Base-by-base conservation (phyloP, 2,113 vertebrate species). In the Notothenia rossii region DNA sequence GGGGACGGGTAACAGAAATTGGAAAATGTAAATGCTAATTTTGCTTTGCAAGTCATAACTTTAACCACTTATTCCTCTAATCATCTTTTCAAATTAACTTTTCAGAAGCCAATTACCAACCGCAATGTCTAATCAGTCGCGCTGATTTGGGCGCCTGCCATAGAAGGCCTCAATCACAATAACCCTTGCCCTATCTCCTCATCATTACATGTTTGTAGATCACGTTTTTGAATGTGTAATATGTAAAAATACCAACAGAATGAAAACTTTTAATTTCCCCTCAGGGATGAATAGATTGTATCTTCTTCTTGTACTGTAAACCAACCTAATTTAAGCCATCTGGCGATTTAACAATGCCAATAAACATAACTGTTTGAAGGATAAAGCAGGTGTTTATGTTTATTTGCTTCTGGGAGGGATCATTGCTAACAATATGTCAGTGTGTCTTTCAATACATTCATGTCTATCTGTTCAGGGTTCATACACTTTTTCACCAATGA, bases 1-100 rank as follows among this genome's bases (percentile, higher is more conserved):
- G 54, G 22, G 18, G 51, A 54, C 13, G 46, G 55, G n/a, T 71
- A 86, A 70, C 56, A 58, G 70, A 72, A 58, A 63, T 59, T 70
- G 36, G 18, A 58, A 72, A 8, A 54, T 77, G 65, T 40, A 79
- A 36, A 40, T 14, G 48, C 15, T 69, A 11, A 53, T 59, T 66
- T 46, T 48, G 1, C 18, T 5, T 29, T 33, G 22, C 8, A 81
- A 56, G 25, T 25, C 36, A 25, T 61, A n/a, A n/a, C 61, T 70
- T 75, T 7, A 58, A 46, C 14, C 15, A 55, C 3, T 61, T 29
- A 40, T n/a, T 61, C 49, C 54, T 56, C 13, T 68, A 13, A 58
- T 62, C 20, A 10, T 43, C 13, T 18, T 60, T 62, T 29, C 3
- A 10, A 29, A 10, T 36, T 0, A 4, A 17, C 4, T 63, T 60